Base-by-base conservation (phyloP, 2,888 invertebrate genomes). In the Chrysodeixis includens region DNA sequence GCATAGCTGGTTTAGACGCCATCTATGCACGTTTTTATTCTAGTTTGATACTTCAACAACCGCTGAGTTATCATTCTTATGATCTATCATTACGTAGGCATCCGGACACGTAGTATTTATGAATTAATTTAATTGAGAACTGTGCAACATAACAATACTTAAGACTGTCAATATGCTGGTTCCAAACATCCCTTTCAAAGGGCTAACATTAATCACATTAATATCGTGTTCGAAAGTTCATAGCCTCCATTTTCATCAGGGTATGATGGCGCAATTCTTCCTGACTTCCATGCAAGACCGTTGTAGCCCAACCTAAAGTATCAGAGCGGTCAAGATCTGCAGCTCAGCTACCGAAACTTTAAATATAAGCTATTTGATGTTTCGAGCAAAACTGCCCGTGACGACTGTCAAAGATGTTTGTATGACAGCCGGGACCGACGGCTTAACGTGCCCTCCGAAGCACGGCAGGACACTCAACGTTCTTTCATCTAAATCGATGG, bases 81-180 rank as follows among this genome's bases (percentile, higher is more conserved):
- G 40, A 35, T 40, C 40, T 40, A 40, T 40, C 9, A 10, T 49
- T 10, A 10, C 18, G 10, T 10, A 49, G 2, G 9, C 35, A 46
- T 51, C n/a, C 9, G 35, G 35, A 59, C 59, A 52, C 59, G 26
- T n/a, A 57, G 22, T 59, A 59, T 59, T 52, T 52, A 52, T 40
- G n/a, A 35, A 52, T 52, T 59, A 59, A 49, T 49, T 3, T 18
- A 20, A 10, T 18, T 10, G 10, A 49, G n/a, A 10, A 49, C 20
- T 10, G 9, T 9, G 46, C 10, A 49, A 20, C n/a, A 49, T 49
- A 2, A 49, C 9, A 20, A 20, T n/a, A 10, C 6, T 10, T 49
- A 10, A 9, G 18, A 46, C 46, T 46, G 16, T 18, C 26, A 26
- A 2, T 26, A 6, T 26, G 26, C 26, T 26, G 49, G 20, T 9